Base-by-base conservation (phyloP, 2,113 vertebrate species). In the Amblyopsis rosae region DNA sequence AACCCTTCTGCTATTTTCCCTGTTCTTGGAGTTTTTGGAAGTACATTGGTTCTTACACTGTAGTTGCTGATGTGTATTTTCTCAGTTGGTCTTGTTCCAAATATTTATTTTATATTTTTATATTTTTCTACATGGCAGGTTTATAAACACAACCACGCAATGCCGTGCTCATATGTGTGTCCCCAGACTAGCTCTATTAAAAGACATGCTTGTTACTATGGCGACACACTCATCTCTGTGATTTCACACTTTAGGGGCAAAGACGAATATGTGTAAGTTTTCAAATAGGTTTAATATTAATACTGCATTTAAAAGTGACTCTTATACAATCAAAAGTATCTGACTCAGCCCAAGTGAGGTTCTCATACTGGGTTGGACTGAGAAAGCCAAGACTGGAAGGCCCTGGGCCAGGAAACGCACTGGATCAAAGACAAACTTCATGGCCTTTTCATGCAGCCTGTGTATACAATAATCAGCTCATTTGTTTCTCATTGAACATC, bases 101-200 rank as follows among this genome's bases (percentile, higher is more conserved):
- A 63, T 69, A 50, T 59, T 73, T 57, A 56, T 59, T 50, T 64
- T 35, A 15, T 26, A 26, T 26, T 26, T 26, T 26, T 26, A 2
- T 26, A 26, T 26, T 26, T 26, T 26, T 26, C 65, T 48, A 57
- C 68, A 26, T 70, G 82, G 77, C 74, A 69, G 72, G 73, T 81
- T 77, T 67, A 62, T 48, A 26, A 72, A 62, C 13, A 47, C n/a
- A 49, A 3, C 47, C 4, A 1, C 58, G 46, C 63, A 70, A 49
- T 55, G 15, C 45, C 13, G 66, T 57, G 47, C 55, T 73, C 59
- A 83, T 77, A 74, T 81, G 81, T 77, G 62, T 62, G 76, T 77
- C 61, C 68, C 67, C 76, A 74, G 81, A 88, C 82, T 84, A 67
- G 16, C 47, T 62, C 80, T 72, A 82, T 86, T 78, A 85, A 81